phyloP scores from a whole-genome alignment of 2,888 invertebrate genomes.

The Cantharis nigra region DNA sequence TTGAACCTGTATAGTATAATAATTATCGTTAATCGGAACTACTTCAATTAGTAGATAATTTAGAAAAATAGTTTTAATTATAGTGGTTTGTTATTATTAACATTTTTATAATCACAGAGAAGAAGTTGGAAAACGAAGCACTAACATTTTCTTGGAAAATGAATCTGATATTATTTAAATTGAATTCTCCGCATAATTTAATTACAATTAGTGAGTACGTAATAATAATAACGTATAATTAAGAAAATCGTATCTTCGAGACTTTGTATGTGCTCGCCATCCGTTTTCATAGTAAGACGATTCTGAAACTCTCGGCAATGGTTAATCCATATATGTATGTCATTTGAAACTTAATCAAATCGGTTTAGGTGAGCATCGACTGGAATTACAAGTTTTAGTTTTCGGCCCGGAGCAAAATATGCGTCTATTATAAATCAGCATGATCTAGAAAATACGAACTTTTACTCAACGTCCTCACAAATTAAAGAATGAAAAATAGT shows the following conservation, averaged over 20 bases:
- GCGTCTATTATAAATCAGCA: not conserved
- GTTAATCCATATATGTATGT: not conserved
- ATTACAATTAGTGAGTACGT: not conserved
- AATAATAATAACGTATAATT: not conserved
- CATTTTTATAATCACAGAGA: not conserved
- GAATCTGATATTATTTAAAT: not conserved
- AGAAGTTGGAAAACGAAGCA: not conserved
- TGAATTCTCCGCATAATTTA: not conserved
- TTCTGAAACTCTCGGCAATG: not conserved
- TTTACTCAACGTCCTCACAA: not conserved
- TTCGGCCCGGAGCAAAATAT: not conserved
- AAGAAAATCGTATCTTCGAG: not conserved
- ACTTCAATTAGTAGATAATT: not conserved
- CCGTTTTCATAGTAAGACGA: not conserved
- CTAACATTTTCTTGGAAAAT: not conserved
- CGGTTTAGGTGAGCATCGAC: not conserved
- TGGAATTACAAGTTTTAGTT: conserved; percentile 7
- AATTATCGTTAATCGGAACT: not conserved
- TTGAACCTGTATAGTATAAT: not conserved
- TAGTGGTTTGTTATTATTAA: not conserved
- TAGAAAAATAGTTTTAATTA: not conserved
- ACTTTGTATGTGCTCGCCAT: not conserved
- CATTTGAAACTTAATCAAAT: not conserved
- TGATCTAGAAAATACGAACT: not conserved
- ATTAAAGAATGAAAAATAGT: not conserved